Conservation (phyloP, 2,113 vertebrate genomes). For the Larimichthys polyactis region DNA sequence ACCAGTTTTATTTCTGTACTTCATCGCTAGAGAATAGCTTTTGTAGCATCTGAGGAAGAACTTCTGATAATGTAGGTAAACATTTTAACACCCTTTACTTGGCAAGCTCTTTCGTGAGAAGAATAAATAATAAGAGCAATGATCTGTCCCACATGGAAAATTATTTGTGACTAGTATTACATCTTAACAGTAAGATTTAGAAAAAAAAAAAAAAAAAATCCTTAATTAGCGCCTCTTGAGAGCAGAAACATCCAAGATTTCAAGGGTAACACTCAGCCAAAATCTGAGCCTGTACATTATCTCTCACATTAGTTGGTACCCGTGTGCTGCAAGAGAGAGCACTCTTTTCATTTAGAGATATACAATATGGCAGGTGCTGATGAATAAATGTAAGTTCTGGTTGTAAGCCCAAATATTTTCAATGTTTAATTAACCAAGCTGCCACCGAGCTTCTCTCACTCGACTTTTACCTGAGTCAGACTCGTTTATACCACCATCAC, state of each 20-base stretch:
- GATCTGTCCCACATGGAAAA: conserved; percentile 63
- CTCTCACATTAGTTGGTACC: conserved; percentile 67
- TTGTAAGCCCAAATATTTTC: conserved; percentile 68
- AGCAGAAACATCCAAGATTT: conserved; percentile 72
- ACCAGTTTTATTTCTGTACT: conserved; percentile 20
- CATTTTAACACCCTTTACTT: conserved; percentile 44
- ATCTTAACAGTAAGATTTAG: conserved; percentile 65
- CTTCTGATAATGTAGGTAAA: conserved; percentile 55
- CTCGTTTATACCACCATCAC: conserved; percentile 48
- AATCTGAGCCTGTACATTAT: conserved; percentile 75
- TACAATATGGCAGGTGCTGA: conserved; percentile 72
- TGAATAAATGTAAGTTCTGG: conserved; percentile 73
- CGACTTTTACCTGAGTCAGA: conserved; percentile 39
- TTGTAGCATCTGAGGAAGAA: conserved; percentile 3
- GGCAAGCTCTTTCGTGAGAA: conserved; percentile 49
- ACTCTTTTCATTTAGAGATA: conserved; percentile 69
- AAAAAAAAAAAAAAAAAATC: conserved; percentile 28
- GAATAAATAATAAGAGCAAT: conserved; percentile 69
- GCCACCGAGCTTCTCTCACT: conserved; percentile 47
- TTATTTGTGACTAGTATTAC: conserved; percentile 73
- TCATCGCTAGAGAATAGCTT: conserved; percentile 19
- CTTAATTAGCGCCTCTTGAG: conserved; percentile 69
- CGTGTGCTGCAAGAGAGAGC: conserved; percentile 48
- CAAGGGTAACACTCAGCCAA: conserved; percentile 71
- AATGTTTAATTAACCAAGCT: conserved; percentile 69